Conservation (phyloP, 2,888 invertebrate species). For the Cheilosia grossa region DNA sequence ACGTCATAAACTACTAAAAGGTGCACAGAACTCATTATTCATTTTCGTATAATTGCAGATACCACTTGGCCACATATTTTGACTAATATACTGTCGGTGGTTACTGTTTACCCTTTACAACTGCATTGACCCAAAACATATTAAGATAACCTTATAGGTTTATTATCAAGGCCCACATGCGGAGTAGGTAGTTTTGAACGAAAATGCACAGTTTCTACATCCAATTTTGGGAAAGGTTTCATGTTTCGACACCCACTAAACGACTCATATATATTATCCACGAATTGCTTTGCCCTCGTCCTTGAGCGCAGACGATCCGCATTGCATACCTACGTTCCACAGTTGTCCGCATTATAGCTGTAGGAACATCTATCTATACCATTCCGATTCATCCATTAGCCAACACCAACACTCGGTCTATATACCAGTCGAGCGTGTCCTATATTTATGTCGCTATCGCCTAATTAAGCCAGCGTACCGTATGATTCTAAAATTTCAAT, state of each 20-base stretch:
- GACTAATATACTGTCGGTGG: too few species aligned
- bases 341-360: slow-evolving; percentile 16
- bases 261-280: neutral
- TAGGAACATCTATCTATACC: neutral
- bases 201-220: too few species aligned
- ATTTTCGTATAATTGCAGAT: too few species aligned
- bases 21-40: too few species aligned
- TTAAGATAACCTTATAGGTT: too few species aligned
- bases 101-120: too few species aligned
- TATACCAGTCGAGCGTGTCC: slow-evolving; percentile 14
- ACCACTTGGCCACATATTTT: too few species aligned
- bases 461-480: slow-evolving; percentile 49
- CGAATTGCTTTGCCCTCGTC: slow-evolving; percentile 39
- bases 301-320: slow-evolving; percentile 30
- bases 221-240: neutral
- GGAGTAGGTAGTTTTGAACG: too few species aligned
- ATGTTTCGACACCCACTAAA: neutral
- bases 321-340: neutral
- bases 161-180: too few species aligned
- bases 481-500: slow-evolving; percentile 51
- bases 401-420: slow-evolving; percentile 10
- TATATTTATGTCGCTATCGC: slow-evolving; percentile 36
- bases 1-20: too few species aligned
- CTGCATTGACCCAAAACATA: too few species aligned
- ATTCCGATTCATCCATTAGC: slow-evolving; percentile 54